Evolutionary conservation across 2,797 vertebrate genomes (phyloP), one percentile per base, ranked within the genome.

Genomic region (Pseudochromis fuscus): DNA sequence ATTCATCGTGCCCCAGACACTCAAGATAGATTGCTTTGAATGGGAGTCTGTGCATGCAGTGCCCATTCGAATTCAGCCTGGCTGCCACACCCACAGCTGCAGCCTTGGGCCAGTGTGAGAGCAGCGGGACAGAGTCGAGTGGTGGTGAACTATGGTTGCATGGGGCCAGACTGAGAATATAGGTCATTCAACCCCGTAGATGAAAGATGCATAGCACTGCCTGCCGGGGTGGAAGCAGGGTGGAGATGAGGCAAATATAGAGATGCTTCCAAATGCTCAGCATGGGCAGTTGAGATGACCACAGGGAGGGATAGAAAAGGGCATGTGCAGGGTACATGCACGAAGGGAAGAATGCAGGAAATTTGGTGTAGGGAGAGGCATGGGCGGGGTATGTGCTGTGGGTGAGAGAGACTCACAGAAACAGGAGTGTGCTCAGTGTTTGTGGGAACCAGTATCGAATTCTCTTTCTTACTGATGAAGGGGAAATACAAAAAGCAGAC

Each of bases 191-290:
- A 75, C 72, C 63, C 61, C 21, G 53, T 65, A 53, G 81, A 91
- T 92, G 74, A 91, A 90, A 92, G 86, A 91, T 87, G 80, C 90
- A 89, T 84, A 70, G 75, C 48, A 30, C 33, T 81, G 85, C 73
- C 84, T 85, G 76, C 63, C 13, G 19, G 79, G 75, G 55, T 75
- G 73, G 75, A 81, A 72, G 83, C 58, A 28, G 88, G 88, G 76
- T 76, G 83, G 82, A 87, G 85, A 84, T 59, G 50, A 59, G 81
- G 76, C 87, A 92, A 93, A 92, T 88, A 91, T 83, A 88, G 84
- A 89, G 75, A 88, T 40, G 77, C 79, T 79, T 80, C 80, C 76
- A 79, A 45, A 82, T 78, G 77, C 77, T 72, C 75, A 53, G 76
- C 68, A 75, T 62, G 72, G 85, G 61, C 75, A 75, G 73, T 77